Evolutionary conservation across 2,888 invertebrate species (phyloP).

Genomic region (Dendrolimus houi): DNA sequence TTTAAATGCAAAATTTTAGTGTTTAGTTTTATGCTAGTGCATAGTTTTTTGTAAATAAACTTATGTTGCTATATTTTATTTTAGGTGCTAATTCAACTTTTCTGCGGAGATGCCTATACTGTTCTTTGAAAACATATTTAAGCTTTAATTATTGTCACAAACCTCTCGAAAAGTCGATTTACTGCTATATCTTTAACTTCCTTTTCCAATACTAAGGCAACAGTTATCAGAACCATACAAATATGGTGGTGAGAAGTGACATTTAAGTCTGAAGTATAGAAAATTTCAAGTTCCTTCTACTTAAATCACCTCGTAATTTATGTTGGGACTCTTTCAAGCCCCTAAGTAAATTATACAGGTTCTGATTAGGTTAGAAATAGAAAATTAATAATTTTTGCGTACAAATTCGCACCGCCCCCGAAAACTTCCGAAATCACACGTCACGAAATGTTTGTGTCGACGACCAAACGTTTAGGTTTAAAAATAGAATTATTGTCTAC

Average conservation of each 20-base stretch:
- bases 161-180: slow-evolving; percentile 16
- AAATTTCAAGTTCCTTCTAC: slow-evolving; percentile 65
- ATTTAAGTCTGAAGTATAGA: slow-evolving; percentile 48
- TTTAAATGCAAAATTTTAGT: slow-evolving; percentile 49
- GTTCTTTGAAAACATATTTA: slow-evolving; percentile 19
- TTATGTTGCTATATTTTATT: slow-evolving; percentile 61
- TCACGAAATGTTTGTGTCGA: slow-evolving; percentile 42
- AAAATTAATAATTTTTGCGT: slow-evolving; percentile 26
- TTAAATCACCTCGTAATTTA: slow-evolving; percentile 77
- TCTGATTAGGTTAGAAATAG: slow-evolving; percentile 74
- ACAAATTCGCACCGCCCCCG: slow-evolving; percentile 49
- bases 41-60: slow-evolving; percentile 63
- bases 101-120: slow-evolving; percentile 9
- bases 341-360: slow-evolving; percentile 76
- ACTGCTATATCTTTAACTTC: slow-evolving; percentile 18
- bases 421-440: slow-evolving; percentile 36
- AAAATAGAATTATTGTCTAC: slow-evolving; percentile 9
- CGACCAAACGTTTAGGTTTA: slow-evolving; percentile 20
- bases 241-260: slow-evolving; percentile 67
- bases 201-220: slow-evolving; percentile 36
- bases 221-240: slow-evolving; percentile 68
- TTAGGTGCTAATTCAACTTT: slow-evolving; percentile 63
- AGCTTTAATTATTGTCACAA: slow-evolving; percentile 58
- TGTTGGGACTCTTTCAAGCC: slow-evolving; percentile 41
- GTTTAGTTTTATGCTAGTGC: slow-evolving; percentile 61